A percentile compares a stretch with the other conserved stretches of the same genome.
phyloP scores from a whole-genome alignment of 2,797 vertebrate species.

The Mormyrops boulengeri region DNA sequence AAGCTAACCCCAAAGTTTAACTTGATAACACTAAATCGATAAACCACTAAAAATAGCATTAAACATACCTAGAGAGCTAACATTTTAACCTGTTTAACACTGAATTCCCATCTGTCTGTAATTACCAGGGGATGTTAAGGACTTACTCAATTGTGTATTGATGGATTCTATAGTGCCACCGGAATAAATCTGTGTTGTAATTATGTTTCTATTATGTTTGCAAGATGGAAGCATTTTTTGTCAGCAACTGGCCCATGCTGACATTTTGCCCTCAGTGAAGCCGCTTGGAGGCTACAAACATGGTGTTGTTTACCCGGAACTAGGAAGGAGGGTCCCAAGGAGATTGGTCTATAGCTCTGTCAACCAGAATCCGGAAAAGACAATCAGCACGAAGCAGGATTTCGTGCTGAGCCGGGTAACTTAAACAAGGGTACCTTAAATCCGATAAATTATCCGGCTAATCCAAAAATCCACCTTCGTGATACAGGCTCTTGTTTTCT shows the following conservation, averaged over 20 bases:
- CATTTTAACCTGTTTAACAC: not conserved
- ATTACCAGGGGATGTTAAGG: not conserved
- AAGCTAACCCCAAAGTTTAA: not conserved
- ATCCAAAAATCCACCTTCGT: not conserved
- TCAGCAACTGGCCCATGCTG: not conserved
- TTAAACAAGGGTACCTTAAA: not conserved
- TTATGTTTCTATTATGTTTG: not conserved
- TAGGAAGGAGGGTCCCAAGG: not conserved
- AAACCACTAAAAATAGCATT: not conserved
- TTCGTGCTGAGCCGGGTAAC: not conserved
- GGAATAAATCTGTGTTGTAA: not conserved
- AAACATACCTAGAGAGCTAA: not conserved
- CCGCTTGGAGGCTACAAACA: not conserved
- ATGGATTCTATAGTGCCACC: not conserved
- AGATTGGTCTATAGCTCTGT: not conserved
- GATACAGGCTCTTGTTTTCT: not conserved
- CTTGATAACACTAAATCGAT: not conserved
- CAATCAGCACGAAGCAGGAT: not conserved
- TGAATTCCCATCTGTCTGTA: not conserved
- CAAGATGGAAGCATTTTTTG: not conserved
- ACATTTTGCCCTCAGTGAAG: not conserved
- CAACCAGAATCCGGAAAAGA: not conserved
- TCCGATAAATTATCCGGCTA: not conserved
- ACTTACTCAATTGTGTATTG: not conserved
- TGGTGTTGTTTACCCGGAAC: not conserved